Conservation (phyloP, 2,888 invertebrate species). For the Drosophila cracens region DNA sequence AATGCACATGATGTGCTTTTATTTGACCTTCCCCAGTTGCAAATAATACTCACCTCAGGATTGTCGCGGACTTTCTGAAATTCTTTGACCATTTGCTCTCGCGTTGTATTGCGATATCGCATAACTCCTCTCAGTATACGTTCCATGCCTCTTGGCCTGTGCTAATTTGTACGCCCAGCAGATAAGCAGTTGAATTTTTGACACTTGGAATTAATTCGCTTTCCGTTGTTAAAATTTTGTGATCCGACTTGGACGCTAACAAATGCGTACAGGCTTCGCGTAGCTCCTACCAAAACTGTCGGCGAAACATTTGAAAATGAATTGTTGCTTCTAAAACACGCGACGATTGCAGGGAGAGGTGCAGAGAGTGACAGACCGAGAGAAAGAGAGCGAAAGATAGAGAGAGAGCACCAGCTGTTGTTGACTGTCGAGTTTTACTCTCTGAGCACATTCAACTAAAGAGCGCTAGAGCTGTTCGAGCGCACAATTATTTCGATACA, state of each 20-base stretch:
- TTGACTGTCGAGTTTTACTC: conserved; percentile 28
- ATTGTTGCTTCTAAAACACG: conserved; percentile 75
- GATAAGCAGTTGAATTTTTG: conserved; percentile 25
- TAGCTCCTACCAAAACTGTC: conserved; percentile 41
- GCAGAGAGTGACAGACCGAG: neutral
- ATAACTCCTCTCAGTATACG: conserved; percentile 95
- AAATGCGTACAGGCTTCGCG: conserved; percentile 38
- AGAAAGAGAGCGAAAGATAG: conserved; percentile 2
- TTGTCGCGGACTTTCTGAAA: conserved; percentile 95
- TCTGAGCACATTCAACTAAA: conserved; percentile 26
- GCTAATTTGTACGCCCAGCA: conserved; percentile 4
- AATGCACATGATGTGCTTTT: neutral
- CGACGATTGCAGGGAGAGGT: conserved; percentile 25
- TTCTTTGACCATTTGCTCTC: conserved; percentile 95
- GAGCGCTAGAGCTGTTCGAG: conserved; percentile 13
- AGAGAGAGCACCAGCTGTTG: conserved; percentile 29
- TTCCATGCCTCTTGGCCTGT: conserved; percentile 87
- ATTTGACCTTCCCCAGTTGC: conserved; percentile 10
- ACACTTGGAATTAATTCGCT: conserved; percentile 44
- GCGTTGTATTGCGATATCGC: conserved; percentile 92
- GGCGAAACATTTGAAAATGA: conserved; percentile 55
- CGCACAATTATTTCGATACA: neutral
- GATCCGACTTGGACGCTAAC: conserved; percentile 14
- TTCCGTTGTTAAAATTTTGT: conserved; percentile 12
- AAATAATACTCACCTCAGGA: conserved; percentile 86